phyloP scores from a whole-genome alignment of 2,113 vertebrate genomes.

The Oenanthe melanoleuca region DNA sequence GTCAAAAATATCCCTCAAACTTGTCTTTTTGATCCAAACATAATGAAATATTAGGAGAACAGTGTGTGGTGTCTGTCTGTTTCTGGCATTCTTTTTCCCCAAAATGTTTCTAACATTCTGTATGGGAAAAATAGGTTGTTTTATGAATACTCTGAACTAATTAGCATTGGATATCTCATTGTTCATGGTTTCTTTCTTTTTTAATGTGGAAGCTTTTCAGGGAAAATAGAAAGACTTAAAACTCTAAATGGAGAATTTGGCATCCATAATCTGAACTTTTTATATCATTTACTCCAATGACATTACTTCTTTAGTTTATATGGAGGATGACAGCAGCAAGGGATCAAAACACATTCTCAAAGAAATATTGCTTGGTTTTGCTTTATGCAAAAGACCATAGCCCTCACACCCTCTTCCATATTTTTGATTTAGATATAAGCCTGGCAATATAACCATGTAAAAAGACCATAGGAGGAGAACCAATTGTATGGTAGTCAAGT shows the following conservation, averaged over 20 bases:
- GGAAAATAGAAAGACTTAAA: neutral
- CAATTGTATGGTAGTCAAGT: neutral
- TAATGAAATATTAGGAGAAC: neutral
- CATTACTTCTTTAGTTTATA: neutral
- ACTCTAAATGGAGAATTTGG: neutral
- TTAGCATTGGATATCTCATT: neutral
- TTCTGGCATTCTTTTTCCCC: neutral
- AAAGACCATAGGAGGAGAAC: fast-evolving
- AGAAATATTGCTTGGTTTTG: neutral
- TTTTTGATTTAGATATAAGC: neutral
- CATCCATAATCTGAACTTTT: neutral
- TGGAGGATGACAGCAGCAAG: neutral
- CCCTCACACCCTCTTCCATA: neutral
- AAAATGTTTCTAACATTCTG: neutral
- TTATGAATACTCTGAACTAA: neutral
- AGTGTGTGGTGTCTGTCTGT: neutral
- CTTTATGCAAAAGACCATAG: neutral
- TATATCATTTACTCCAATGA: neutral
- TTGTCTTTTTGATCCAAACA: neutral
- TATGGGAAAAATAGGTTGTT: neutral
- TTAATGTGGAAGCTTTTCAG: neutral
- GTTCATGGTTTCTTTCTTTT: neutral
- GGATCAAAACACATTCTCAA: neutral
- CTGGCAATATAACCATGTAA: neutral
- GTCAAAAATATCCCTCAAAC: neutral